A percentile compares a stretch with the other conserved stretches of the same genome.
Conservation (phyloP, 64 coral and sea anemone species). For the Stichodactyla mertensii region DNA sequence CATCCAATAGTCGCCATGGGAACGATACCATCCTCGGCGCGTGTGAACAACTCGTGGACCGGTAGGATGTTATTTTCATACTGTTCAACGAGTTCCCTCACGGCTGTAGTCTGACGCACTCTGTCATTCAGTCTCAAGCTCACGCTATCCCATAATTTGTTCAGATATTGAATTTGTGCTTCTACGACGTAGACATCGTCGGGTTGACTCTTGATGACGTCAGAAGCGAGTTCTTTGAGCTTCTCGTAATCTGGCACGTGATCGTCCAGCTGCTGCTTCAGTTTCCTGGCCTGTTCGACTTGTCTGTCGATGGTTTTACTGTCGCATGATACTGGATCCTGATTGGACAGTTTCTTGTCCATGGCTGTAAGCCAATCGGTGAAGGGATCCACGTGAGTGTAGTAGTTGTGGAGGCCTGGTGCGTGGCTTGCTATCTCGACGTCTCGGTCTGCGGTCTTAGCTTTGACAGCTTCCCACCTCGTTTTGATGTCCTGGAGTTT, state of each 20-base stretch:
- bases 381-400: slow-evolving; percentile 60
- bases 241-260: slow-evolving; percentile 67
- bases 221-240: slow-evolving; percentile 58
- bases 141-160: slow-evolving; percentile 69
- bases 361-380: slow-evolving; percentile 54
- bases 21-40: slow-evolving; percentile 67
- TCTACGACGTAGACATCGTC: slow-evolving; percentile 89
- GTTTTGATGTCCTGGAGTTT: slow-evolving; percentile 72
- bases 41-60: slow-evolving; percentile 57
- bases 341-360: slow-evolving; percentile 63
- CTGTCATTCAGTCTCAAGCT: slow-evolving; percentile 53
- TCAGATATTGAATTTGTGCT: slow-evolving; percentile 68
- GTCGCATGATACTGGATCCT: slow-evolving; percentile 72
- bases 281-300: slow-evolving; percentile 57
- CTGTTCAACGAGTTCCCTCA: slow-evolving; percentile 59
- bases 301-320: slow-evolving; percentile 56
- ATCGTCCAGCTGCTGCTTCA: slow-evolving; percentile 46
- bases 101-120: slow-evolving; percentile 37
- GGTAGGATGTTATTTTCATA: slow-evolving; percentile 57
- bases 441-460: slow-evolving; percentile 53
- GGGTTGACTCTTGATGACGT: slow-evolving; percentile 48
- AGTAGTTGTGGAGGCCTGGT: slow-evolving; percentile 60
- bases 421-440: slow-evolving; percentile 51
- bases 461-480: slow-evolving; percentile 58
- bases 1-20: slow-evolving; percentile 61